Conservation (phyloP, 2,888 invertebrate species). For the Atethmia centrago region DNA sequence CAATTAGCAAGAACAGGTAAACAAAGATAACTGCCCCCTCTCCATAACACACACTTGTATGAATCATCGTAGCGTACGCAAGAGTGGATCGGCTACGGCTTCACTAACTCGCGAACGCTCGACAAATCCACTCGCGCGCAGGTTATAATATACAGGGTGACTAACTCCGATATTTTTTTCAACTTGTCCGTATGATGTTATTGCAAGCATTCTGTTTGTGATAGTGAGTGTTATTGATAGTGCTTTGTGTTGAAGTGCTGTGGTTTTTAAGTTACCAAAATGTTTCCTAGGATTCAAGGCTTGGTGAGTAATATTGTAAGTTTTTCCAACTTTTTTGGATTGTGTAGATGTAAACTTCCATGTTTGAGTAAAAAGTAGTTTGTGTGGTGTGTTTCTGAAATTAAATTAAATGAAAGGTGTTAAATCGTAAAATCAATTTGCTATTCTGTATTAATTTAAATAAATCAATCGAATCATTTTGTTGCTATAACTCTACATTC, state of each 20-base stretch:
- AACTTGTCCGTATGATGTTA: slow-evolving; percentile 68
- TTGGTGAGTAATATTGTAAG: slow-evolving; percentile 79
- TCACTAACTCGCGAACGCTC: slow-evolving; percentile 74
- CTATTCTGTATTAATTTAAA: not conserved
- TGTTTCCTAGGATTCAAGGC: slow-evolving; percentile 89
- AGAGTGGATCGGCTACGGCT: slow-evolving; percentile 25
- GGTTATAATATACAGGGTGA: slow-evolving; percentile 61
- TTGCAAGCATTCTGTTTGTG: slow-evolving; percentile 66
- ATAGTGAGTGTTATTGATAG: slow-evolving; percentile 73
- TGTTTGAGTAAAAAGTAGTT: not conserved
- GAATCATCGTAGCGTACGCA: slow-evolving; percentile 59
- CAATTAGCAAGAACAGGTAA: slow-evolving; percentile 61
- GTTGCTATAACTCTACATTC: slow-evolving; percentile 3
- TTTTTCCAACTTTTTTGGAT: slow-evolving; percentile 25
- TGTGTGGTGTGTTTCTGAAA: not conserved
- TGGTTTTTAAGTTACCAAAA: slow-evolving; percentile 69
- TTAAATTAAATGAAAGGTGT: not conserved
- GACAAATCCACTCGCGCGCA: slow-evolving; percentile 79
- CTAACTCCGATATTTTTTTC: slow-evolving; percentile 37
- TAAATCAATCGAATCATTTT: not conserved
- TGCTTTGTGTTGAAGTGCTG: slow-evolving; percentile 73
- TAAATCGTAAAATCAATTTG: not conserved
- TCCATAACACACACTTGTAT: slow-evolving; percentile 51
- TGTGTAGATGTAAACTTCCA: not conserved
- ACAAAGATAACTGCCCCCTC: slow-evolving; percentile 63